Conservation (phyloP, 23 tunicate species). For the Trididemnum clinides region DNA sequence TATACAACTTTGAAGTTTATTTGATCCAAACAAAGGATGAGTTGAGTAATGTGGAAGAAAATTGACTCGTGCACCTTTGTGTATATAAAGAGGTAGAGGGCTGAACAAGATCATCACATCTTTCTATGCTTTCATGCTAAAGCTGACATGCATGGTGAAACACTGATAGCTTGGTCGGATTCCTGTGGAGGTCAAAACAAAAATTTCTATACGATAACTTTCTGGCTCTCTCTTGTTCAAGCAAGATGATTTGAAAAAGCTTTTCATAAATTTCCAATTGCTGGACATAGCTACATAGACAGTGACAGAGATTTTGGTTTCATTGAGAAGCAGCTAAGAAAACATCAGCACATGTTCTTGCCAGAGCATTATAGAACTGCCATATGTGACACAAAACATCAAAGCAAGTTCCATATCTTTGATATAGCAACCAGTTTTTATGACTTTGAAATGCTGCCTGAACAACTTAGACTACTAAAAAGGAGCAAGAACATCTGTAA, state of each 20-base stretch:
- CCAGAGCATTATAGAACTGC: background rate
- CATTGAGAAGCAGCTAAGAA: background rate
- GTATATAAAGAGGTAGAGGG: background rate
- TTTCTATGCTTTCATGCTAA: too few species aligned
- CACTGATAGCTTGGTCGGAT: background rate
- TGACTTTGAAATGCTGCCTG: too few species aligned
- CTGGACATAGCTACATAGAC: background rate
- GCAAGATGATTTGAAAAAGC: background rate
- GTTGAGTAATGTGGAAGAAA: background rate
- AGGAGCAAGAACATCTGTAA: too few species aligned
- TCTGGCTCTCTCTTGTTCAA: background rate
- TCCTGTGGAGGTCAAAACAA: constrained; percentile 1
- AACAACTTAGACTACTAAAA: too few species aligned
- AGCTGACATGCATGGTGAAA: background rate
- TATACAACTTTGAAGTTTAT: background rate
- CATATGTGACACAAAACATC: too few species aligned
- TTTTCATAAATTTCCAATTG: background rate
- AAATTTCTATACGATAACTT: background rate
- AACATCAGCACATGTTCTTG: background rate
- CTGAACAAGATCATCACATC: too few species aligned
- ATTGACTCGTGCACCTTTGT: background rate
- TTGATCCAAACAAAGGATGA: background rate
- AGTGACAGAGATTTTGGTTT: background rate
- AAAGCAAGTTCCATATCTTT: too few species aligned
- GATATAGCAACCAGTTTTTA: too few species aligned